phyloP scores from a whole-genome alignment of 1,140 invertebrate genomes.

The Drosophila mayri region DNA sequence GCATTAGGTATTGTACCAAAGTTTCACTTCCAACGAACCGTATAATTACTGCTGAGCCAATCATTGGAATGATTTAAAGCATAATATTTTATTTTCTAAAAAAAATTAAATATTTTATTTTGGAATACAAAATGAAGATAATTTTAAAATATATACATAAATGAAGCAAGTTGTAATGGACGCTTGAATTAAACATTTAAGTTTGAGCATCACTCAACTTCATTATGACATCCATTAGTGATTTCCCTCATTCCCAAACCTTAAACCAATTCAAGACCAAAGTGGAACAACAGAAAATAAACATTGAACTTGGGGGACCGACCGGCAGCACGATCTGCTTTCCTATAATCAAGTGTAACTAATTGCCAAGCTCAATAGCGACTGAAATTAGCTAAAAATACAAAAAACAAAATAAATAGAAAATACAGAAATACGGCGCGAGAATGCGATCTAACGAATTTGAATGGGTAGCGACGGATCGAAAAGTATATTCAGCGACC shows the following conservation, averaged over 20 bases:
- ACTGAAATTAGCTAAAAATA: slow-evolving; percentile 66
- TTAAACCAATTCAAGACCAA: slow-evolving; percentile 7
- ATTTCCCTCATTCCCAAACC: neutral
- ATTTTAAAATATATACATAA: neutral
- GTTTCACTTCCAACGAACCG: slow-evolving; percentile 7
- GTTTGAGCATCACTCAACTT: slow-evolving; percentile 1
- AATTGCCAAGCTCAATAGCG: slow-evolving; percentile 73
- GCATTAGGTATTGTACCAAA: slow-evolving; percentile 37
- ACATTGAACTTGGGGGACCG: slow-evolving; percentile 32
- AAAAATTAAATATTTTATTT: neutral
- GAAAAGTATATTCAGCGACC: slow-evolving; percentile 18
- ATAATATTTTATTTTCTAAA: neutral
- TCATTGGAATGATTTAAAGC: neutral
- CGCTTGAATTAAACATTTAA: neutral
- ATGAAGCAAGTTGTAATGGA: neutral
- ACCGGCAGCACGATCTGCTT: slow-evolving; percentile 20
- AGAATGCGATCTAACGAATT: slow-evolving; percentile 31
- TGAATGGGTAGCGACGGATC: slow-evolving; percentile 32
- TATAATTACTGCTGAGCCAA: slow-evolving; percentile 5
- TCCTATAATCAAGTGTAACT: slow-evolving; percentile 64
- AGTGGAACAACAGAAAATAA: slow-evolving; percentile 34
- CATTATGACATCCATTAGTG: slow-evolving; percentile 1
- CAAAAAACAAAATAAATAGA: slow-evolving; percentile 36
- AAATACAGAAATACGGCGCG: slow-evolving; percentile 39
- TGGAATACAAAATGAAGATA: no score